phyloP scores from a whole-genome alignment of 2,888 invertebrate genomes.

The Polyommatus icarus region DNA sequence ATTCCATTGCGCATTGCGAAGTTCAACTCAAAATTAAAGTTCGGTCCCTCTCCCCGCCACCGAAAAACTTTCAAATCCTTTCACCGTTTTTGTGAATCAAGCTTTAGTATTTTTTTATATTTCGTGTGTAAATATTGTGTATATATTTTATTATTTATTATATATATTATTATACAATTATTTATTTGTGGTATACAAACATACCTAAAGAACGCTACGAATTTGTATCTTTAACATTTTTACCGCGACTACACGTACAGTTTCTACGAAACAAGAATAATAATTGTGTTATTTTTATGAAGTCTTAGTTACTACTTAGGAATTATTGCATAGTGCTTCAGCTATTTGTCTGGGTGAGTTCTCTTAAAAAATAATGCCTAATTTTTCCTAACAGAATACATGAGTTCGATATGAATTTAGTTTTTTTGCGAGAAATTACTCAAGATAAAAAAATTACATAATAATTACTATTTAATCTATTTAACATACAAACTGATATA shows the following conservation, averaged over 20 bases:
- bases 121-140: background rate
- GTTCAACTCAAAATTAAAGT: slow-evolving; percentile 3
- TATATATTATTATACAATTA: background rate
- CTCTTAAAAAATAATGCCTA: background rate
- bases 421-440: too few species aligned
- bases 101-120: slow-evolving; percentile 15
- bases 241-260: background rate
- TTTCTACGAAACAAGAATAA: background rate
- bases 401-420: too few species aligned
- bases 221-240: background rate
- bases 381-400: too few species aligned
- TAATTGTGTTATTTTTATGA: slow-evolving; percentile 9
- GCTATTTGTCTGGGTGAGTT: background rate
- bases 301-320: background rate
- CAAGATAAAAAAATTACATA: too few species aligned
- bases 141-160: background rate
- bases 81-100: slow-evolving; percentile 8
- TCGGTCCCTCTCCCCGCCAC: background rate
- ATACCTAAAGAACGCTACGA: background rate
- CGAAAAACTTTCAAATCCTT: slow-evolving; percentile 19
- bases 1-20: background rate
- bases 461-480: too few species aligned
- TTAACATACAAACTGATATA: background rate
- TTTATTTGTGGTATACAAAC: background rate
- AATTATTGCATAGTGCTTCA: background rate